phyloP scores from a whole-genome alignment of 2,888 invertebrate species.

The Gastrophysa polygoni region DNA sequence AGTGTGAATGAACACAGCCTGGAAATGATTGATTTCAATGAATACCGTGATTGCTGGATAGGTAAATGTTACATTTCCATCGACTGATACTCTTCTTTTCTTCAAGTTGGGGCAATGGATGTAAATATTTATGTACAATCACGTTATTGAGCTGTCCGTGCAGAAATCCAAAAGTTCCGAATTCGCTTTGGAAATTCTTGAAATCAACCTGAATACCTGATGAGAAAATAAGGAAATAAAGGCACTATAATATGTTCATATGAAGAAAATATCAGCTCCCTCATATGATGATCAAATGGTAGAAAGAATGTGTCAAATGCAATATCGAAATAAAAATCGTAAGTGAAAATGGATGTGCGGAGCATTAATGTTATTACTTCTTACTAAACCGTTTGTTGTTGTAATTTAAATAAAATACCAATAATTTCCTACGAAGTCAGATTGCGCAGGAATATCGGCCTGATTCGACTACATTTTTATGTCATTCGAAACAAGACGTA shows the following conservation, averaged over 20 bases:
- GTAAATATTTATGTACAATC: too few species aligned
- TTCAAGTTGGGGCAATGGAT: too few species aligned
- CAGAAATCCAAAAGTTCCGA: too few species aligned
- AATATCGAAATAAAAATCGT: slow-evolving; percentile 25
- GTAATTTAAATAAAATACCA: slow-evolving; percentile 32
- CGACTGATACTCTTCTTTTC: too few species aligned
- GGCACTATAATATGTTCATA: not conserved
- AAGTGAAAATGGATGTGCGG: slow-evolving; percentile 35
- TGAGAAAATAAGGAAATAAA: not conserved
- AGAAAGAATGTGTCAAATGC: slow-evolving; percentile 5
- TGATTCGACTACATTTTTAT: not conserved
- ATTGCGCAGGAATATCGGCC: slow-evolving; percentile 9
- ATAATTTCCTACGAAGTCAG: slow-evolving; percentile 26
- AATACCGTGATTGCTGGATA: too few species aligned
- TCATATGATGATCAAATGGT: not conserved
- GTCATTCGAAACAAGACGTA: not conserved
- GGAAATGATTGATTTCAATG: too few species aligned
- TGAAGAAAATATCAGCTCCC: not conserved
- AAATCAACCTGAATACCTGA: not conserved
- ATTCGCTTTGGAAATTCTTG: not conserved
- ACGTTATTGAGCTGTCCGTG: too few species aligned
- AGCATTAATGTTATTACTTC: slow-evolving; percentile 43
- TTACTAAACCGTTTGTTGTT: slow-evolving; percentile 36
- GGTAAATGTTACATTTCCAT: too few species aligned
- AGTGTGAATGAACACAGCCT: too few species aligned